These are phyloP conservation scores for Chaenodraco wilsoni DNA, from an alignment of 2,797 vertebrate genomes.

Conservation along the genomic window DNA sequence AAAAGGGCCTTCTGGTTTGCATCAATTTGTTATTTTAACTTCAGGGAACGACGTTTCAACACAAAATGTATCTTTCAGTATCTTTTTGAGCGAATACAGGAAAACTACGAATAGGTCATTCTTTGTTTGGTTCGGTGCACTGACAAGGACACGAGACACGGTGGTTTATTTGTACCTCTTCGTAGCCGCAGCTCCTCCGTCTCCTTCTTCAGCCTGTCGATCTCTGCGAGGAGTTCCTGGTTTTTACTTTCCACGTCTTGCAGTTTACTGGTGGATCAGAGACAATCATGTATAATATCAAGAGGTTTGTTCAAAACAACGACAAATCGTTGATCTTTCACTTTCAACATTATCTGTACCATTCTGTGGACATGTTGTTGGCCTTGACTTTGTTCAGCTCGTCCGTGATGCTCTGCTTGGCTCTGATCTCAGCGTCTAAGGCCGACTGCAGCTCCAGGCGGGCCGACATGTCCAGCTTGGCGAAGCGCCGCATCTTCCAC, in stretches of 20 bases:
- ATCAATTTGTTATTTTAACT: background rate
- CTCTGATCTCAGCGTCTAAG: slow-evolving; percentile 95
- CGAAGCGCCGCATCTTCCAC: slow-evolving; percentile 98
- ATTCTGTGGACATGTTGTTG: slow-evolving; percentile 93
- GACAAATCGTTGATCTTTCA: too few species aligned
- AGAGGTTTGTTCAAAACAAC: background rate
- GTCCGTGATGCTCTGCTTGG: slow-evolving; percentile 96
- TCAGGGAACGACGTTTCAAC: too few species aligned
- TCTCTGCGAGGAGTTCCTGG: slow-evolving; percentile 91
- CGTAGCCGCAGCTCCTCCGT: slow-evolving; percentile 93
- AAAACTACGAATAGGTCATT: background rate
- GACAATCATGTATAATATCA: background rate
- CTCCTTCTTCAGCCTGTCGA: slow-evolving; percentile 95
- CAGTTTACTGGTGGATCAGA: slow-evolving; percentile 88
- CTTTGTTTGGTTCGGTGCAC: background rate
- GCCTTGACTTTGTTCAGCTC: slow-evolving; percentile 97
- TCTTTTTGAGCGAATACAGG: background rate
- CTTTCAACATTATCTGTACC: slow-evolving; percentile 79
- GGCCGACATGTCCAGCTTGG: slow-evolving; percentile 99
- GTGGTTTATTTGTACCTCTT: slow-evolving; percentile 85
- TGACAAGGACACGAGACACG: background rate
- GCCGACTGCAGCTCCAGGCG: slow-evolving; percentile 97
- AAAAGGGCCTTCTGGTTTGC: background rate
- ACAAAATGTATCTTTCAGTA: too few species aligned
- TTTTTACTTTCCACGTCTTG: slow-evolving; percentile 95